Evolutionary conservation across 2,888 invertebrate species (phyloP).

Genomic region (Diloba caeruleocephala): DNA sequence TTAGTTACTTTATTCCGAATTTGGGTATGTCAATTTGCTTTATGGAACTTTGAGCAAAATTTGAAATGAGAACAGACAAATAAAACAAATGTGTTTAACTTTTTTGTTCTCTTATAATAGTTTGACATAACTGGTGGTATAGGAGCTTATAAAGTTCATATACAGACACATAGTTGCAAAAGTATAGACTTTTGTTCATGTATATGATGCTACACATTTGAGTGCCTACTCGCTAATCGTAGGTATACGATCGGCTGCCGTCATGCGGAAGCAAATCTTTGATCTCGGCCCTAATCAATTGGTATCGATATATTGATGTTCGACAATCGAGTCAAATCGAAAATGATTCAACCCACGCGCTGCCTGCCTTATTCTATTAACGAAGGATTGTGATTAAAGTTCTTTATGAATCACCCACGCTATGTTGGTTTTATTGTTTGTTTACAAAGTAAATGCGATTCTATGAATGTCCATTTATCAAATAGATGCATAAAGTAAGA

Average conservation of each 20-base stretch:
- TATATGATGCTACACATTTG: conserved; percentile 54
- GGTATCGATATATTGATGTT: conserved; percentile 74
- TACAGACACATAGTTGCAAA: conserved; percentile 3
- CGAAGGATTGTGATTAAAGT: conserved; percentile 65
- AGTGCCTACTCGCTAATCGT: conserved; percentile 65
- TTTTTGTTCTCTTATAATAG: no score
- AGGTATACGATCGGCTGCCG: conserved; percentile 65
- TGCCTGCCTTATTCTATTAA: conserved; percentile 69
- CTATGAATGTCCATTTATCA: conserved; percentile 30
- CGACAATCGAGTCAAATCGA: conserved; percentile 71
- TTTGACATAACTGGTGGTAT: conserved; percentile 21
- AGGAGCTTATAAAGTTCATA: conserved; percentile 30
- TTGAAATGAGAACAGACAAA: conserved; percentile 41
- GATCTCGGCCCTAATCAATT: conserved; percentile 81
- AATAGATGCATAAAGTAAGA: conserved; percentile 22
- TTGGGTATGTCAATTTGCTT: no score
- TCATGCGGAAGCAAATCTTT: conserved; percentile 83
- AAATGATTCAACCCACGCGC: conserved; percentile 75
- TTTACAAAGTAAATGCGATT: conserved; percentile 29
- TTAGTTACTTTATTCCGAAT: no score
- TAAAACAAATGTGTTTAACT: no score
- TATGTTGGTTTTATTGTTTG: conserved; percentile 55
- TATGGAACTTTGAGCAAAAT: background rate
- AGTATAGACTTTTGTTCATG: background rate
- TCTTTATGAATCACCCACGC: conserved; percentile 64